phyloP scores from a whole-genome alignment of 2,888 invertebrate species.

The Leptopilina drosophilae region DNA sequence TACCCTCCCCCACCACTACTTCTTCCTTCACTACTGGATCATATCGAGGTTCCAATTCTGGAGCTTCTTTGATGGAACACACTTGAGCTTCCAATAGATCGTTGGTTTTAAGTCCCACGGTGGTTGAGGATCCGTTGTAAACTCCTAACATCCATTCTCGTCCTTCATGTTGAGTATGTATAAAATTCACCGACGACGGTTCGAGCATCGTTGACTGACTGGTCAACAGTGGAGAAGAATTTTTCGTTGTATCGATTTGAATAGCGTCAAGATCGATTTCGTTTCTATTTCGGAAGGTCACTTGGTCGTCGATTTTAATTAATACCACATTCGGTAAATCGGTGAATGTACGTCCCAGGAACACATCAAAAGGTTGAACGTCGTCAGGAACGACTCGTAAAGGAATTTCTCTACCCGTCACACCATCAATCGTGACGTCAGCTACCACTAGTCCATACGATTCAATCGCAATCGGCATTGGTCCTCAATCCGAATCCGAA shows the following conservation, averaged over 20 bases:
- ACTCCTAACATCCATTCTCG: slow-evolving; percentile 8
- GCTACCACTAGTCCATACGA: slow-evolving; percentile 48
- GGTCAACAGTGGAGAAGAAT: not conserved
- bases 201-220: not conserved
- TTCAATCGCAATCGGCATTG: too few species aligned
- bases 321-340: slow-evolving; percentile 54
- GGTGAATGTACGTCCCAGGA: slow-evolving; percentile 57
- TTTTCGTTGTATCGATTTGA: not conserved
- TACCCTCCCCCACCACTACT: not conserved
- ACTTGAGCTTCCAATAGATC: too few species aligned
- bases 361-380: slow-evolving; percentile 55
- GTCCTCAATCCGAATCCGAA: too few species aligned
- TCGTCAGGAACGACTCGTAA: slow-evolving; percentile 51
- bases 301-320: slow-evolving; percentile 35
- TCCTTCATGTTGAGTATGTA: not conserved
- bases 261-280: slow-evolving; percentile 28
- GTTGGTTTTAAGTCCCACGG: not conserved
- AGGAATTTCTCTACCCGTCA: slow-evolving; percentile 46
- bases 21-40: not conserved
- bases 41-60: not conserved
- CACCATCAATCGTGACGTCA: slow-evolving; percentile 51
- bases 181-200: slow-evolving; percentile 17
- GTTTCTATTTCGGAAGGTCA: slow-evolving; percentile 30
- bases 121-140: not conserved
- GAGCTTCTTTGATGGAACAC: slow-evolving; percentile 12